Percentiles rank a stretch among this genome's conserved stretches.
These are phyloP conservation scores for Limnephilus lunatus DNA, from an alignment of 2,888 invertebrate genomes.

Conservation along the genomic window DNA sequence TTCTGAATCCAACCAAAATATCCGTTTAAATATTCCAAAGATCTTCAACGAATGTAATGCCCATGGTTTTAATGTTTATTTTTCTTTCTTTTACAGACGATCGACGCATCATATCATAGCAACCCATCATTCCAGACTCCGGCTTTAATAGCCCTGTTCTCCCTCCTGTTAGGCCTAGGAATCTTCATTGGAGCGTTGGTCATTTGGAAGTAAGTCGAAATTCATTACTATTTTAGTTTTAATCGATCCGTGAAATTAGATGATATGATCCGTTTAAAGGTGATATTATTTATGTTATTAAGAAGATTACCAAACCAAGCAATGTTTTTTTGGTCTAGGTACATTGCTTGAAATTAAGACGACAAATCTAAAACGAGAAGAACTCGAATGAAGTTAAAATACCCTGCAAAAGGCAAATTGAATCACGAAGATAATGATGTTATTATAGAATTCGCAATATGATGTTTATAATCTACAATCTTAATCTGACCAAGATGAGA, in stretches of 20 bases:
- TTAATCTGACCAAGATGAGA: too few species aligned
- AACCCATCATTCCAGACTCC: constrained; percentile 91
- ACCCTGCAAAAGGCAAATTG: too few species aligned
- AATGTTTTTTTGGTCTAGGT: not conserved
- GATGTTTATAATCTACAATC: too few species aligned
- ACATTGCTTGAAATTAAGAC: too few species aligned
- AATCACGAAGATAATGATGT: too few species aligned
- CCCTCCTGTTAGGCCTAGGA: constrained; percentile 86
- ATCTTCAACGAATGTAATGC: not conserved
- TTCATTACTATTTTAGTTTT: not conserved
- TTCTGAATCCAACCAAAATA: not conserved
- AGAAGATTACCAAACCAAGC: not conserved
- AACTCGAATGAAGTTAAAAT: too few species aligned
- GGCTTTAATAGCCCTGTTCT: constrained; percentile 89
- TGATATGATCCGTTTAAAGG: not conserved
- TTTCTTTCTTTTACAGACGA: constrained; percentile 80
- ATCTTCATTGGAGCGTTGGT: constrained; percentile 88
- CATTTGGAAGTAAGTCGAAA: constrained; percentile 89
- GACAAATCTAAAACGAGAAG: not conserved
- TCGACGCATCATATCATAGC: constrained; percentile 92
- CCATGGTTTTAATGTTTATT: not conserved
- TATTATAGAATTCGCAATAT: too few species aligned
- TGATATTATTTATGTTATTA: not conserved
- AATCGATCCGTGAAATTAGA: not conserved
- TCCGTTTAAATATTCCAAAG: not conserved